These are phyloP conservation scores for Agonopterix heracliana DNA, from an alignment of 2,888 invertebrate species.

Conservation along the genomic window DNA sequence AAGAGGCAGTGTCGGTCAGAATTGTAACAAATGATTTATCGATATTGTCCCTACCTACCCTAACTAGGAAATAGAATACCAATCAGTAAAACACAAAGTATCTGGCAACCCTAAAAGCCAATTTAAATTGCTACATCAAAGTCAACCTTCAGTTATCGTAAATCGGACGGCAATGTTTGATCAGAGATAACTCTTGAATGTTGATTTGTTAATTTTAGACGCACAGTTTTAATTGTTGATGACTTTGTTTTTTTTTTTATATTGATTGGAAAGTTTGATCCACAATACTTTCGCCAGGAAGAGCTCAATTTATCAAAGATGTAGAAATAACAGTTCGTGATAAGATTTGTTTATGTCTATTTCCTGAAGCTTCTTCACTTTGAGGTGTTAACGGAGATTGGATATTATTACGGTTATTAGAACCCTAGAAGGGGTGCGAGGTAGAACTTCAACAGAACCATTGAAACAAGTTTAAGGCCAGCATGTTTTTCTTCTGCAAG, in stretches of 20 bases:
- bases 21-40: too few relatives aligned
- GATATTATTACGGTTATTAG: neutral
- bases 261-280: conserved; percentile 15
- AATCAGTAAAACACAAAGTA: neutral
- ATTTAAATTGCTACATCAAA: conserved; percentile 25
- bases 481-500: too few relatives aligned
- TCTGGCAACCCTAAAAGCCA: conserved; percentile 1
- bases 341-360: too few relatives aligned
- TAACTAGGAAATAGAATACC: too few relatives aligned
- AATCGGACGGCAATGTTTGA: conserved; percentile 24
- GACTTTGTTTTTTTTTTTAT: conserved; percentile 10
- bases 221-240: conserved; percentile 5
- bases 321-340: too few relatives aligned
- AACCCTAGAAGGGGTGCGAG: too few relatives aligned
- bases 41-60: too few relatives aligned
- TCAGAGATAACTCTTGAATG: conserved; percentile 17
- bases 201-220: conserved; percentile 35
- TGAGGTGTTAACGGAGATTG: neutral
- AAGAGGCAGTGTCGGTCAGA: too few relatives aligned
- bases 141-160: conserved; percentile 20
- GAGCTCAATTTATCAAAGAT: neutral
- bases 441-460: too few relatives aligned
- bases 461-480: too few relatives aligned
- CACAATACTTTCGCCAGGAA: conserved; percentile 13
- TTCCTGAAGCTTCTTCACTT: neutral